Conservation (phyloP, 1,140 invertebrate species). For the Anoplolepis gracilipes region DNA sequence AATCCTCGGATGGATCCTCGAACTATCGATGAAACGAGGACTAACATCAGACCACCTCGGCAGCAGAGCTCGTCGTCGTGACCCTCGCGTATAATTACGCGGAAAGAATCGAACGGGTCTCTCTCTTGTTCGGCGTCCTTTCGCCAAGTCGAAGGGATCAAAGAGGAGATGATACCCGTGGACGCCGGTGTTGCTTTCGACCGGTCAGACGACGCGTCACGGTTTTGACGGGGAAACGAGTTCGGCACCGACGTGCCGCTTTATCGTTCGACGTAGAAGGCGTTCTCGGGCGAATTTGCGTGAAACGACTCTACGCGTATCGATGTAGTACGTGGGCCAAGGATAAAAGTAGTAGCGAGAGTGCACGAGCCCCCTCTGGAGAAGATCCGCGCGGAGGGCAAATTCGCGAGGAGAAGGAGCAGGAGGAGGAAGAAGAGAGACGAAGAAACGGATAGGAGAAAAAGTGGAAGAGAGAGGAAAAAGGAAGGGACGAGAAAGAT, state of each 20-base stretch:
- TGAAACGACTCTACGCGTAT: constrained; percentile 80
- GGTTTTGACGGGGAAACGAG: constrained; percentile 77
- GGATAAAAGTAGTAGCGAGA: constrained; percentile 72
- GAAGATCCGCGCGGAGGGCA: constrained; percentile 9
- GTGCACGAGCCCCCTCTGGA: constrained; percentile 27
- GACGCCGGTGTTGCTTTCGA: constrained; percentile 72
- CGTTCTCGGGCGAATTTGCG: constrained; percentile 81
- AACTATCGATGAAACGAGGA: constrained; percentile 57
- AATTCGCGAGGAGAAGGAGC: constrained; percentile 43
- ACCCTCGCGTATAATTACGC: constrained; percentile 78
- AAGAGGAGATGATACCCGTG: constrained; percentile 77
- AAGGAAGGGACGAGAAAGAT: constrained; percentile 1
- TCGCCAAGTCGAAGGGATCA: constrained; percentile 77
- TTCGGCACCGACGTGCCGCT: constrained; percentile 47
- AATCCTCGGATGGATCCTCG: constrained; percentile 46
- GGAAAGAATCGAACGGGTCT: constrained; percentile 74
- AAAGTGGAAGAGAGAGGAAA: constrained; percentile 12
- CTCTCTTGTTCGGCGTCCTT: constrained; percentile 64
- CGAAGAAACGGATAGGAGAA: constrained; percentile 1
- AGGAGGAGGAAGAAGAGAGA: constrained; percentile 40
- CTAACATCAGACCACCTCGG: constrained; percentile 26
- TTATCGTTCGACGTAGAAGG: constrained; percentile 60
- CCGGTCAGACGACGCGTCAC: constrained; percentile 78
- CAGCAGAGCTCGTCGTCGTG: constrained; percentile 53
- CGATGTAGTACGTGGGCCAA: constrained; percentile 67